Conservation (phyloP, 2,113 vertebrate species). For the Scomber japonicus region DNA sequence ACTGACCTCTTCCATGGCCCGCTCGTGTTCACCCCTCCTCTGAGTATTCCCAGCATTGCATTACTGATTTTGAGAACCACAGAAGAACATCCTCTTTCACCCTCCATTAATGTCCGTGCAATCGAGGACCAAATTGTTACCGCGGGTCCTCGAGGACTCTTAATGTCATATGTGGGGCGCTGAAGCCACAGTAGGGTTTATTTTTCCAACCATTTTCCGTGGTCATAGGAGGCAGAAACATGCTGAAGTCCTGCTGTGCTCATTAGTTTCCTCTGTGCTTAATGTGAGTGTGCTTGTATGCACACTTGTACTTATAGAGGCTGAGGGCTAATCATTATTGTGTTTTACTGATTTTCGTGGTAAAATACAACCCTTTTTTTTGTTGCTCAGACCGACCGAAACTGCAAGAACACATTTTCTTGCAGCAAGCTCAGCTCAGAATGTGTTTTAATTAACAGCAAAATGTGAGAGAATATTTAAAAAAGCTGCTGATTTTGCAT, state of each 20-base stretch:
- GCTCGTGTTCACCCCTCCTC: conserved; percentile 17
- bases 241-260: conserved; percentile 4
- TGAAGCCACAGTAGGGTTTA: conserved; percentile 21
- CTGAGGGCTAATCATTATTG: background rate
- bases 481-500: too few species aligned
- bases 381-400: too few species aligned
- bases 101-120: conserved; percentile 55
- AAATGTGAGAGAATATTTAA: too few species aligned
- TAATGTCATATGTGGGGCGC: conserved; percentile 36
- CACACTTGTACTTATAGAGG: background rate
- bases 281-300: background rate
- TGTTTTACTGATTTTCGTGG: too few species aligned
- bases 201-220: conserved; percentile 54
- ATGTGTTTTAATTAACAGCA: too few species aligned
- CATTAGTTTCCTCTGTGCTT: background rate
- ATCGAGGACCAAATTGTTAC: conserved; percentile 42
- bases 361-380: too few species aligned
- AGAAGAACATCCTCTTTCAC: conserved; percentile 61
- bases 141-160: conserved; percentile 31
- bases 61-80: conserved; percentile 58
- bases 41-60: conserved; percentile 63
- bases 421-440: too few species aligned
- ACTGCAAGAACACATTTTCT: too few species aligned
- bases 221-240: conserved; percentile 27
- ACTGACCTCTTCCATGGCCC: conserved; percentile 63